Conservation (phyloP, 2,797 vertebrate genomes). For the Aulostomus chinensis region DNA sequence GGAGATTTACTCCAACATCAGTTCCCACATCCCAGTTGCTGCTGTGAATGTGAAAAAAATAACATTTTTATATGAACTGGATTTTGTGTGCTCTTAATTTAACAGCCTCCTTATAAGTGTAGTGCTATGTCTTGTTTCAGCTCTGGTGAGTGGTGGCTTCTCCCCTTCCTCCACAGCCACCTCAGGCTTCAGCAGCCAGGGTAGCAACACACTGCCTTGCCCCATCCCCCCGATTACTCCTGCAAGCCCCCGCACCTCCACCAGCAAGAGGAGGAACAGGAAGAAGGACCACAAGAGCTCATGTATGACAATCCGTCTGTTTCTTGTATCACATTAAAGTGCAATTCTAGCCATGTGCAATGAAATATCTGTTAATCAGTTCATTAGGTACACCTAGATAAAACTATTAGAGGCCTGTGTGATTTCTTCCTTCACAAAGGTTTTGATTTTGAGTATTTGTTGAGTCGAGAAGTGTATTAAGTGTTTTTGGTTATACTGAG, state of each 20-base stretch:
- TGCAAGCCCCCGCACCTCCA: constrained; percentile 87
- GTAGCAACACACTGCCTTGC: constrained; percentile 87
- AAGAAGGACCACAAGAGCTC: constrained; percentile 95
- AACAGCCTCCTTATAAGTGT: constrained; percentile 19
- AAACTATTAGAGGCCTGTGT: no score
- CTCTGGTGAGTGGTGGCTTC: constrained; percentile 89
- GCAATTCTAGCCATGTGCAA: no score
- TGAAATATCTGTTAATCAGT: no score
- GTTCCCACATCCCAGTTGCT: background rate
- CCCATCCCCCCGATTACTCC: constrained; percentile 81
- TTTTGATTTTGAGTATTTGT: no score
- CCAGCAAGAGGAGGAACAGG: constrained; percentile 85
- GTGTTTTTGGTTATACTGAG: no score
- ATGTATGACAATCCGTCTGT: constrained; percentile 72
- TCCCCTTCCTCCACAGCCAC: constrained; percentile 88
- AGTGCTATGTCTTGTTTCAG: constrained; percentile 71
- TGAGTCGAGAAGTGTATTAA: no score
- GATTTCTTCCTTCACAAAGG: no score
- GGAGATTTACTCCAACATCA: background rate
- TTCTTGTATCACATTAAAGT: background rate
- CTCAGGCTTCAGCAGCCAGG: constrained; percentile 89
- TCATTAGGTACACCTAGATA: no score
- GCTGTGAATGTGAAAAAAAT: constrained; percentile 3
- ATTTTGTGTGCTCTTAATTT: constrained; percentile 4
- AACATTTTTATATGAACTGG: background rate